phyloP scores from a whole-genome alignment of 2,113 vertebrate species.

The Tachysurus vachellii region DNA sequence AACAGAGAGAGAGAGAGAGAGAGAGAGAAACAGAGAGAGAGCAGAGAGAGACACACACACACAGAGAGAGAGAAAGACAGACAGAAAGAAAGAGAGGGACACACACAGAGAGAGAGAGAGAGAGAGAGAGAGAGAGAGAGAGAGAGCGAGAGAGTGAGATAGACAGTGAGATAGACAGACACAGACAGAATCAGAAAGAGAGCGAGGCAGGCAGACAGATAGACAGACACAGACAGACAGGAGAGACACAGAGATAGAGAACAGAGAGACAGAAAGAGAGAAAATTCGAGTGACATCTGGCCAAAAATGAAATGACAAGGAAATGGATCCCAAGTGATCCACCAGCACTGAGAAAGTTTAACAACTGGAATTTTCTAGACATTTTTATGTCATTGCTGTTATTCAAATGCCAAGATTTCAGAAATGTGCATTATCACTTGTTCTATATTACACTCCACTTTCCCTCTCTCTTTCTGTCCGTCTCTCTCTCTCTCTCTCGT shows the following conservation, averaged over 20 bases:
- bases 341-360: background rate
- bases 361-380: background rate
- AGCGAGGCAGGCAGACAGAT: background rate
- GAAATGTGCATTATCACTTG: background rate
- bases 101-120: too few species aligned
- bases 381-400: background rate
- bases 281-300: background rate
- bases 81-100: too few species aligned
- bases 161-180: too few species aligned
- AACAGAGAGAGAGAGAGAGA: too few species aligned
- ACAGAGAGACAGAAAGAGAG: background rate
- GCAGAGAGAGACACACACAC: too few species aligned
- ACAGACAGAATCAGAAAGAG: too few species aligned
- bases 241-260: too few species aligned
- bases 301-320: background rate
- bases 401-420: constrained; percentile 5
- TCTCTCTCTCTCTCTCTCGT: background rate
- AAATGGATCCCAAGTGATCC: background rate
- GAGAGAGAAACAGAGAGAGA: too few species aligned
- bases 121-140: too few species aligned
- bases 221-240: too few species aligned
- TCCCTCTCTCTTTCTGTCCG: background rate
- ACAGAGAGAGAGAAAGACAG: too few species aligned
- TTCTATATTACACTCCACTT: background rate
- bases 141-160: too few species aligned